Base-by-base conservation (phyloP, 2,888 invertebrate species). In the Pyrocoelia pectoralis region DNA sequence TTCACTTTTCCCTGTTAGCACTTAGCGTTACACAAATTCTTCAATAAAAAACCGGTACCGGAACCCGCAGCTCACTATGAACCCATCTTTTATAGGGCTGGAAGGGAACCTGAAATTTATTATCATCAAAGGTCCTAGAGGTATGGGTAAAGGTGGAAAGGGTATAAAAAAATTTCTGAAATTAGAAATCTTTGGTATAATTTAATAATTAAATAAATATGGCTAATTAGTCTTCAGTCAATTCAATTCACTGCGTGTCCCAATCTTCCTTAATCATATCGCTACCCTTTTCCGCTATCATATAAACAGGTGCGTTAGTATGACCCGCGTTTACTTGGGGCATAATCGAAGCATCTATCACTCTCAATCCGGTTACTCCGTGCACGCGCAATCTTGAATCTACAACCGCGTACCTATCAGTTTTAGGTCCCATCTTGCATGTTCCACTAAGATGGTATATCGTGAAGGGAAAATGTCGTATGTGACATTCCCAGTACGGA, bases 201-300 rank as follows among this genome's bases (percentile, higher is more conserved):
- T 15, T 43, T 4, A 15, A n/a, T 40, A 12, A 6, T 40, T 33
- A 33, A 2, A 33, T 6, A 43, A 12, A 13, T 43, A 14, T 13
- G 8, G 13, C 13, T 15, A 9, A n/a, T 43, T n/a, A n/a, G n/a
- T n/a, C n/a, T n/a, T n/a, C n/a, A 43, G 10, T 15, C 2, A 43
- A 19, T n/a, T n/a, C 19, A 48, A 48, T 10, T 50, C 28, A 50
- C 5, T 12, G 19, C 1, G 12, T 4, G 28, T 76, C 77, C 82
- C 83, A 84, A 66, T 82, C 81, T 73, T 87, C 77, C 78, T 89
- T 89, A 46, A 91, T 89, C 82, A 90, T 83, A 74, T 91, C 90
- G 0, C 89, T 83, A 4, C 87, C 90, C 76, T 92, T 93, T 77
- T 93, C 93, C 1, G 91, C 93, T 71, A 93, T 91, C 93, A 93